Base-by-base conservation (phyloP, 1,140 invertebrate species). In the Caligus rogercresseyi region DNA sequence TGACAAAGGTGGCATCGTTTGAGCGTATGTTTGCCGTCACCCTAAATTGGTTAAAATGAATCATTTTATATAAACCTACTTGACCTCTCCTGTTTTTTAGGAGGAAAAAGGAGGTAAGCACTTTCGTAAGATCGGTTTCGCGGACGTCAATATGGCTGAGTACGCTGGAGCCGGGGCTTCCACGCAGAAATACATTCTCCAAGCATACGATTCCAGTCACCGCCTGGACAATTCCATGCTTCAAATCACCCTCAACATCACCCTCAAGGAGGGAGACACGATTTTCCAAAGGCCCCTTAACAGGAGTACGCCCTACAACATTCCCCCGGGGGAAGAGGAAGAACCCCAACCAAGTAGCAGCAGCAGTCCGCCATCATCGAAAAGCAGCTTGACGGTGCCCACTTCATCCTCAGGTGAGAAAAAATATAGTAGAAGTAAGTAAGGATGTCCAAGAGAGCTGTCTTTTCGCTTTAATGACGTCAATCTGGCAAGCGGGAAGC, bases 191-290 rank as follows among this genome's bases (percentile, higher is more conserved):
- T 95, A 85, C 73, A 79, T 97, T 55, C 75, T 97, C 18, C 90
- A 96, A 77, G 93, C 92, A 2, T 97, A 98, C 72, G 89, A 94
- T 74, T 72, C 72, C 54, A 76, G 83, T 56, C 84, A 87, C 71
- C 78, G 93, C 25, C 88, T 92, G 70, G 92, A 97, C 74, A 97
- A 98, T 76, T 95, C 91, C 26, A 91, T 91, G 79, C 79, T 98
- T 14, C 79, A 84, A 69, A 82, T 98, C 64, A 81, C 84, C 57
- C 86, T 98, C 65, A 82, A 84, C 69, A 90, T 97, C 84, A 86
- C 87, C 68, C 87, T 96, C 18, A 63, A 63, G 20, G 61, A 60
- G 51, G 57, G 57, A 15, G 57, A 60, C 57, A 60, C 57, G 3
- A 60, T 60, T 31, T 60, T 60, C 21, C 57, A 60, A 26, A 60